A percentile compares a stretch with the other conserved stretches of the same genome.
phyloP scores from a whole-genome alignment of 2,113 vertebrate species.

The Varanus komodoensis region DNA sequence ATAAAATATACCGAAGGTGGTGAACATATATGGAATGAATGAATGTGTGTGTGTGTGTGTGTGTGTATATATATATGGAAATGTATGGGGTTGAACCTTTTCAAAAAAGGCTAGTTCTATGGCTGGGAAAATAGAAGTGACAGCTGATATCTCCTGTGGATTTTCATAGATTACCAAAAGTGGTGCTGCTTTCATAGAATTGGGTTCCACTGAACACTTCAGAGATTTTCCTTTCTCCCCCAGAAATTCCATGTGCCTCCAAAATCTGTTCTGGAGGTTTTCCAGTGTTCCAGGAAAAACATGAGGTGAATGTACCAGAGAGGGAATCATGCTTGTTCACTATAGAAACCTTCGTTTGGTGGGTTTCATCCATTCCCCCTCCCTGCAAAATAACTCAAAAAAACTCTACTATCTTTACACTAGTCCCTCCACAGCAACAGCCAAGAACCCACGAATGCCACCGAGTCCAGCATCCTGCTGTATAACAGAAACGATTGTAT shows the following conservation, averaged over 20 bases:
- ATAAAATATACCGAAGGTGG: too few species aligned
- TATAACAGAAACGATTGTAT: background rate
- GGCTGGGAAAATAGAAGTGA: background rate
- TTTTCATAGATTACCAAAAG: background rate
- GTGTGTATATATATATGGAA: background rate
- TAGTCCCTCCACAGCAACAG: background rate
- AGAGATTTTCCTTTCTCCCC: background rate
- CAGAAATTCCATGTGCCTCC: too few species aligned
- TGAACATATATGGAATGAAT: too few species aligned
- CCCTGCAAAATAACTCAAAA: too few species aligned
- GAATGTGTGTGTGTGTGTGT: too few species aligned
- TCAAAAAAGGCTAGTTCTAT: background rate
- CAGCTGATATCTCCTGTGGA: background rate
- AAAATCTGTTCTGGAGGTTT: too few species aligned
- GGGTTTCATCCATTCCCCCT: too few species aligned
- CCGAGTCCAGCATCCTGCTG: background rate
- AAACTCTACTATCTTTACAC: background rate
- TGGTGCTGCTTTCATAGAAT: background rate
- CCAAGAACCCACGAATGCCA: background rate
- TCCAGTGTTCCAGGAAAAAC: too few species aligned
- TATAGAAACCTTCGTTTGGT: too few species aligned
- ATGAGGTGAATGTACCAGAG: too few species aligned
- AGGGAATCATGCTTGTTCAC: too few species aligned
- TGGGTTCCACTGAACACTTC: background rate
- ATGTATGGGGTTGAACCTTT: background rate